Evolutionary conservation across 2,113 vertebrate genomes (phyloP).

Genomic region (Phyllopteryx taeniolatus): DNA sequence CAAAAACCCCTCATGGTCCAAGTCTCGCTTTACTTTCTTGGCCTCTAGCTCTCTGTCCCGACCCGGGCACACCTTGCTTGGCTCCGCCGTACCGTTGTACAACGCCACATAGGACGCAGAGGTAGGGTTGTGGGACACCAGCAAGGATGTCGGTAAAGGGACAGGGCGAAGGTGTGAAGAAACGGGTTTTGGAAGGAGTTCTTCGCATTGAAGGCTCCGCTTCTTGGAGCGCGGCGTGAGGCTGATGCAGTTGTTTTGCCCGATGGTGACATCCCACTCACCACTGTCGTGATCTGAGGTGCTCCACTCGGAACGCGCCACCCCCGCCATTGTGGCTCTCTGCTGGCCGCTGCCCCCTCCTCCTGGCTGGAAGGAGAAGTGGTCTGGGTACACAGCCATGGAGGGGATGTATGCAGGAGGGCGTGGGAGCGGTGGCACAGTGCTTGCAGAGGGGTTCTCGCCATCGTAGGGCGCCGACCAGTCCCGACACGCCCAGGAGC

Average conservation of each 20-base stretch:
- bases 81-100: constrained; percentile 60
- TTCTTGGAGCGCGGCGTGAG: constrained; percentile 88
- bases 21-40: constrained; percentile 81
- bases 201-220: constrained; percentile 80
- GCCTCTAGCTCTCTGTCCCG: constrained; percentile 71
- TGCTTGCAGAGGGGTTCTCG: constrained; percentile 78
- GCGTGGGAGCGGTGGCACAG: constrained; percentile 49
- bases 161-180: constrained; percentile 42
- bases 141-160: constrained; percentile 19
- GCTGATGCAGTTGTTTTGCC: constrained; percentile 74
- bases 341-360: constrained; percentile 45
- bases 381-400: constrained; percentile 69
- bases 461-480: constrained; percentile 96
- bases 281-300: constrained; percentile 75
- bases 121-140: constrained; percentile 26
- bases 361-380: constrained; percentile 66
- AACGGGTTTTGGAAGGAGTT: constrained; percentile 56
- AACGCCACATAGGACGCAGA: constrained; percentile 54
- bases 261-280: constrained; percentile 77
- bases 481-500: constrained; percentile 83
- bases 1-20: constrained; percentile 50
- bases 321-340: constrained; percentile 67
- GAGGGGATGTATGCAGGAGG: constrained; percentile 62
- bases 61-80: constrained; percentile 53
- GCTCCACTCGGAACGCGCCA: constrained; percentile 69